Conservation (phyloP, 1,140 invertebrate genomes). For the Diuraphis noxia region DNA sequence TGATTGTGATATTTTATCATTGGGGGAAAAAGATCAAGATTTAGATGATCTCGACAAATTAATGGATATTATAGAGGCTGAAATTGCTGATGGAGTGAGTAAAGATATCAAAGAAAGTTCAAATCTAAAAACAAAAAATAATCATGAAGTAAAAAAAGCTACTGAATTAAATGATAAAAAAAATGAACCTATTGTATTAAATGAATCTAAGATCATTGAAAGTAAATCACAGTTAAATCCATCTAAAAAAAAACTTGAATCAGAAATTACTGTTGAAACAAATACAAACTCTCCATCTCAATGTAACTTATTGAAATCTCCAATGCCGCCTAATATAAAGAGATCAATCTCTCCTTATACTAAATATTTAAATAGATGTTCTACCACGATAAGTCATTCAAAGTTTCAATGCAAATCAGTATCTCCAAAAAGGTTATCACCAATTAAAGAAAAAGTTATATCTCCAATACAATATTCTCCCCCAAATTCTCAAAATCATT, state of each 20-base stretch:
- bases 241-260: constrained; percentile 2
- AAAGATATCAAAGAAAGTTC: not conserved
- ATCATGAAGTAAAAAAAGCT: not conserved
- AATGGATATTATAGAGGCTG: constrained; percentile 51
- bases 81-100: constrained; percentile 6
- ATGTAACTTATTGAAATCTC: not conserved
- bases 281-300: constrained; percentile 9
- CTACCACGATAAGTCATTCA: not conserved
- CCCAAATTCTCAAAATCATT: not conserved
- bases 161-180: not conserved
- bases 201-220: not conserved
- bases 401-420: not conserved
- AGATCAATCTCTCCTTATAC: constrained; percentile 32
- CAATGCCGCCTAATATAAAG: not conserved
- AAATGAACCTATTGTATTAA: not conserved
- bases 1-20: constrained; percentile 37
- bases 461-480: constrained; percentile 8
- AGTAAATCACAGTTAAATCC: not conserved
- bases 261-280: constrained; percentile 1
- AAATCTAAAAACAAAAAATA: not conserved
- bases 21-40: constrained; percentile 45
- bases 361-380: constrained; percentile 41
- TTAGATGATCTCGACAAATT: constrained; percentile 40
- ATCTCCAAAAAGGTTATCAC: not conserved
- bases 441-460: constrained; percentile 40